Base-by-base conservation (phyloP, 1,140 invertebrate species). In the Drosophila kohkoa region DNA sequence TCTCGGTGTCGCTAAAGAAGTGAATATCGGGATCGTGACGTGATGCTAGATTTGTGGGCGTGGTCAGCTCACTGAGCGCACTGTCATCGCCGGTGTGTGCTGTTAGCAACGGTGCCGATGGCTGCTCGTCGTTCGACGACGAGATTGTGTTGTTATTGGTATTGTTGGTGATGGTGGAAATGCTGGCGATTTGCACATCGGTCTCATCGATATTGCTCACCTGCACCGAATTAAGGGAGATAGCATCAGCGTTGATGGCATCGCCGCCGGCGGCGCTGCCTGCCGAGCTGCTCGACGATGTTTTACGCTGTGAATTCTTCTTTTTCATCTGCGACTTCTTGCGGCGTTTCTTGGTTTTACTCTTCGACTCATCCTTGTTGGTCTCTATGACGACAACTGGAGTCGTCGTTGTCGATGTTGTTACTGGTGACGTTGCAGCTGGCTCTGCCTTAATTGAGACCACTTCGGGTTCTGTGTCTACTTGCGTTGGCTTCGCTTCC, bases 1-100 rank as follows among this genome's bases (percentile, higher is more conserved):
- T 93, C 93, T 99, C 98, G 0, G 96, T 97, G 82, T 99, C 98
- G 92, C 97, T 98, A 91, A 98, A 98, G 92, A 98, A 98, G 91
- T 98, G 96, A 68, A 96, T 95, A 92, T 97, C 96, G 10, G 94
- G 93, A 82, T 95, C 93, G 2, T 85, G 74, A 6, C 77, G 77
- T 1, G 64, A n/a, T 6, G 30, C 16, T 3, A 30, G 10, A 58
- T 55, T 82, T 58, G 81, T 77, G 20, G 82, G 79, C 28, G 79
- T 64, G 0, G 75, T 73, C 6, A 79, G 41, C 51, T 91, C 83
- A 20, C 72, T 77, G 3, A 81, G 57, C 5, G 80, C 71, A 54
- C 89, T 90, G 3, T 91, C 85, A 52, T 80, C 79, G 10, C 78
- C 86, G 8, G 78, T 75, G 57, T 72, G 77, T 0, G 88, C 88